phyloP scores from a whole-genome alignment of 2,888 invertebrate genomes.

The Ophion costatus region DNA sequence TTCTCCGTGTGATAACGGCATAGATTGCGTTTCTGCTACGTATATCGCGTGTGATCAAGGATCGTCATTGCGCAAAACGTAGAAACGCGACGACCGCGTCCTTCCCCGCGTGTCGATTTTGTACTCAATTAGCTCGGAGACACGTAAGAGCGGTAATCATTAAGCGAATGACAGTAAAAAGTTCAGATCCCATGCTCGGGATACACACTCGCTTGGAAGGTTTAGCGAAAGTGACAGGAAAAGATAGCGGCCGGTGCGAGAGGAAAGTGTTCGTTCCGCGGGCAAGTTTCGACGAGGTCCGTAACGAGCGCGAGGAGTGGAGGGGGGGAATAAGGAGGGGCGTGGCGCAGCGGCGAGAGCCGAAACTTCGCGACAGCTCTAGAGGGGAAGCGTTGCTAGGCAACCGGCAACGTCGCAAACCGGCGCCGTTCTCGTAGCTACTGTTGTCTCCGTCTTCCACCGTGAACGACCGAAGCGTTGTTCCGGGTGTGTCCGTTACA shows the following conservation, averaged over 20 bases:
- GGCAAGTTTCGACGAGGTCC: conserved; percentile 15
- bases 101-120: not conserved
- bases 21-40: too few species aligned
- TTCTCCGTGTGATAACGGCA: too few species aligned
- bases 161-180: not conserved
- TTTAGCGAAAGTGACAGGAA: conserved; percentile 35
- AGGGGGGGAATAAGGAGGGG: conserved; percentile 53
- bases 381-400: conserved; percentile 79
- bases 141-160: not conserved
- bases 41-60: too few species aligned
- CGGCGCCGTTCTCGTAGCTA: conserved; percentile 68
- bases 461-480: conserved; percentile 53
- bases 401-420: conserved; percentile 71
- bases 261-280: conserved; percentile 42
- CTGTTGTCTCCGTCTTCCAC: conserved; percentile 59
- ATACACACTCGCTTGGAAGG: too few species aligned
- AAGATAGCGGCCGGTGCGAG: conserved; percentile 21
- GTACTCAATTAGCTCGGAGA: not conserved
- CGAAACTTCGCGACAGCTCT: conserved; percentile 84
- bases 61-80: too few species aligned
- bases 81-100: not conserved
- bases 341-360: conserved; percentile 53
- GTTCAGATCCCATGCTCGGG: too few species aligned
- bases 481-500: conserved; percentile 58
- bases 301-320: conserved; percentile 8